Base-by-base conservation (phyloP, 2,113 vertebrate species). In the Eira barbara region DNA sequence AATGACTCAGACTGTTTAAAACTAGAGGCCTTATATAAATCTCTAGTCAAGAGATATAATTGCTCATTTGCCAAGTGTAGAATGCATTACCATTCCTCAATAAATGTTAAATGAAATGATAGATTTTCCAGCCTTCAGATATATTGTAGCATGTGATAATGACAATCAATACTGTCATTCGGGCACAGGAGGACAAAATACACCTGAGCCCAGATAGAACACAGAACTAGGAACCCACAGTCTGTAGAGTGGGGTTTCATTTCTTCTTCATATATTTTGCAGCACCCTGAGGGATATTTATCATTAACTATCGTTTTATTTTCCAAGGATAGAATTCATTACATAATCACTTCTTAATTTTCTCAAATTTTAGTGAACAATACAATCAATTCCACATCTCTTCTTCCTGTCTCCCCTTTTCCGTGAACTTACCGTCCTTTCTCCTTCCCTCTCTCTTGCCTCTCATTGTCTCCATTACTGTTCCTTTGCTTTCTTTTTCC, bases 161-260 rank as follows among this genome's bases (percentile, higher is more conserved):
- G 65, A 52, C 39, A 63, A 90, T 88, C 91, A 95, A 18, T 90
- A 87, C 9, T 74, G 67, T 91, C 52, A 74, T 47, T 23, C 42
- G 63, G 84, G 97, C 97, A 98, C 96, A 98, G 98, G 97, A 97
- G 98, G 97, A 97, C 98, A 94, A 97, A 97, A 85, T 81, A 79
- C 20, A 59, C 92, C 71, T 71, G 36, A 82, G 14, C 31, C 18
- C 83, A 92, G 67, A 61, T 31, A 79, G 36, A 74, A 45, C 49
- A 65, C 36, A 36, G n/a, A 13, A 27, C 45, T 29, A 79, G 42
- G 91, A 74, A 90, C 88, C 73, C 55, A 89, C 79, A 89, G 15
- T 39, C 45, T 84, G 45, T 83, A 47, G 45, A 86, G 29, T 52
- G 14, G 31, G 78, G 31, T 81, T 97, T 85, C 39, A 69, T 88